Base-by-base conservation (phyloP, 2,888 invertebrate species). In the Andricus quercusramuli region DNA sequence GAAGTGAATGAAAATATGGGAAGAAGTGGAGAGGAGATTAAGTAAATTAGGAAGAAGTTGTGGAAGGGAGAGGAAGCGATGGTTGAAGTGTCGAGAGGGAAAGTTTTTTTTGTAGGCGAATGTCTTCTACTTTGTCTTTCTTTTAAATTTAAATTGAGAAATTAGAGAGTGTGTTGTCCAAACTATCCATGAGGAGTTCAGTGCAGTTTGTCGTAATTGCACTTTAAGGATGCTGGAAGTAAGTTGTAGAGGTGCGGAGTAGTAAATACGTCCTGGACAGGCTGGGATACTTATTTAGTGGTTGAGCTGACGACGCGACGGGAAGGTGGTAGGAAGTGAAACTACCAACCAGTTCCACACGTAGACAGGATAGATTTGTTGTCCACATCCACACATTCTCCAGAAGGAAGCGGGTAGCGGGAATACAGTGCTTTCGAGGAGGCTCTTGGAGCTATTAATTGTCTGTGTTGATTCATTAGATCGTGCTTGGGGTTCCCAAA, bases 391-490 rank as follows among this genome's bases (percentile, higher is more conserved):
- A 84, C 86, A 86, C 85, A 88, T 87, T 87, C 86, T 84, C 86
- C 84, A 37, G 84, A 85, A 82, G 68, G 82, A 82, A 79, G 80
- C 37, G 37, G 37, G 37, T 8, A 8, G 37, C 37, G 37, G 37
- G 37, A 37, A 37, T 85, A 80, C 79, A 85, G 88, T 86, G 90
- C 89, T 88, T 88, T 87, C 90, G 89, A 88, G 88, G 87, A 89
- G 88, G 85, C 88, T 88, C 88, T 89, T 85, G 83, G 80, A 88
- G 88, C 91, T 91, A 92, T 91, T 92, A 92, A 92, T 91, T 92
- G 92, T 92, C 90, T 91, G 91, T 92, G 91, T 92, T 91, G 92
- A 91, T 92, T 91, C 92, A 90, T 90, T 90, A 89, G 92, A 90
- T 92, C 92, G 92, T 92, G 92, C 90, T 86, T 82, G 87, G 91